Percentiles rank a stretch among this genome's conserved stretches.
Evolutionary conservation across 2,113 vertebrate species (phyloP).

Genomic region (Nanorana parkeri): DNA sequence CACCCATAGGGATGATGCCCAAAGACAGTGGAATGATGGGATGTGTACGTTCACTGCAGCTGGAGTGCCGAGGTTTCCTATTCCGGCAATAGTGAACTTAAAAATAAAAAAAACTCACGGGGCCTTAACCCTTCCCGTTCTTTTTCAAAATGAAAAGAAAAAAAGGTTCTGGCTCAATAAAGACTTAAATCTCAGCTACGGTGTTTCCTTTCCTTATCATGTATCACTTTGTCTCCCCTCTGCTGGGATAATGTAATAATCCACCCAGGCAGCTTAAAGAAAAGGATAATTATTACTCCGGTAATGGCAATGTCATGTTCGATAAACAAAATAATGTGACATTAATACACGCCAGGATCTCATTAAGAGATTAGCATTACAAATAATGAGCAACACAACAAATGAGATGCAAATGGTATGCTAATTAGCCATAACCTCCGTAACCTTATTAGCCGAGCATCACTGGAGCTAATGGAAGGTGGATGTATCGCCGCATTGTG

Average conservation of each 20-base stretch:
- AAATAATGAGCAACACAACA: slow-evolving; percentile 2
- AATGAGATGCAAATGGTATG: slow-evolving; percentile 38
- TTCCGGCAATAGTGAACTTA: no score
- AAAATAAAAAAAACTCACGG: no score
- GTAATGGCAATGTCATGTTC: slow-evolving; percentile 33
- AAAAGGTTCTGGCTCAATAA: no score
- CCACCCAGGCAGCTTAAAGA: not conserved
- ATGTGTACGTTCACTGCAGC: no score
- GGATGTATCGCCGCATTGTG: not conserved
- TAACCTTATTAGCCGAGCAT: not conserved
- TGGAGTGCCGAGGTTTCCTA: no score
- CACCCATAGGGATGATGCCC: no score
- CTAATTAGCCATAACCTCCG: slow-evolving; percentile 21
- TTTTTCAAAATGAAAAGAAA: not conserved
- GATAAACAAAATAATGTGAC: slow-evolving; percentile 14
- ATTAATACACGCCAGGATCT: not conserved
- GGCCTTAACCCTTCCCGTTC: no score
- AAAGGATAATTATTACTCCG: not conserved
- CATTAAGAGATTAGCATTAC: slow-evolving; percentile 32
- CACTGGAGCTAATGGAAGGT: not conserved
- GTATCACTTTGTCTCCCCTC: not conserved
- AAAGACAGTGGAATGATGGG: no score
- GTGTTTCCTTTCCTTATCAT: not conserved
- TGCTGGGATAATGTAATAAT: not conserved
- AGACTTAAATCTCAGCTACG: not conserved